These are phyloP conservation scores for Phrixothrix hirtus DNA, from an alignment of 2,888 invertebrate genomes.

Conservation along the genomic window DNA sequence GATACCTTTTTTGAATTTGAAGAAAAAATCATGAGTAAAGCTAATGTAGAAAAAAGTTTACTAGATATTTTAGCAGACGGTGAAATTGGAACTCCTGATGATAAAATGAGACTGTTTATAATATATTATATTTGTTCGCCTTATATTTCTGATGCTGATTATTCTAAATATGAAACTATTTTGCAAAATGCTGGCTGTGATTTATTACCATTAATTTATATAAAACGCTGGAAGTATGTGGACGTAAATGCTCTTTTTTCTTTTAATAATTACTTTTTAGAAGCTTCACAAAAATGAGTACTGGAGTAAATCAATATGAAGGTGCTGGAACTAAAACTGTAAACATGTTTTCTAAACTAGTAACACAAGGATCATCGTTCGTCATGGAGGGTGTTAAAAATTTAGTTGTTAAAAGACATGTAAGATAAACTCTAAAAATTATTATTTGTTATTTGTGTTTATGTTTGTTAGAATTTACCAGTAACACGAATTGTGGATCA, in stretches of 20 bases:
- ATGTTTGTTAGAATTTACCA: constrained; percentile 77
- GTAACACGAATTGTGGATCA: constrained; percentile 91
- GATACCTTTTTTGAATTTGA: constrained; percentile 98
- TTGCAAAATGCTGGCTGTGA: constrained; percentile 83
- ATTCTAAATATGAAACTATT: constrained; percentile 80
- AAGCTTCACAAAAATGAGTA: constrained; percentile 76
- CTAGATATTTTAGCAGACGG: constrained; percentile 85
- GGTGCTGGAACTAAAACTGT: constrained; percentile 94
- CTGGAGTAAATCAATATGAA: constrained; percentile 80
- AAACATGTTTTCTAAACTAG: constrained; percentile 97
- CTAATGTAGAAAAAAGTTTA: constrained; percentile 79
- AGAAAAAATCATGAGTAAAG: constrained; percentile 94
- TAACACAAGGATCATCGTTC: constrained; percentile 95
- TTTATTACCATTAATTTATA: constrained; percentile 81
- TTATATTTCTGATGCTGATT: constrained; percentile 79
- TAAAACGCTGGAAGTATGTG: constrained; percentile 88
- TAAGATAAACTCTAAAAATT: constrained; percentile 56
- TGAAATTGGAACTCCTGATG: constrained; percentile 85
- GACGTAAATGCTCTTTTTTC: no score
- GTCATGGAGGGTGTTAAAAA: constrained; percentile 99
- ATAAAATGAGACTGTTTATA: constrained; percentile 90
- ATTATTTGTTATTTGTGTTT: constrained; percentile 5
- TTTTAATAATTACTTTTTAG: constrained; percentile 57
- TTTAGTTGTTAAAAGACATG: constrained; percentile 96
- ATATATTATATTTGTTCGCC: constrained; percentile 89